Evolutionary conservation across 2,888 invertebrate species (phyloP).

Genomic region (Tupiocoris notatus): DNA sequence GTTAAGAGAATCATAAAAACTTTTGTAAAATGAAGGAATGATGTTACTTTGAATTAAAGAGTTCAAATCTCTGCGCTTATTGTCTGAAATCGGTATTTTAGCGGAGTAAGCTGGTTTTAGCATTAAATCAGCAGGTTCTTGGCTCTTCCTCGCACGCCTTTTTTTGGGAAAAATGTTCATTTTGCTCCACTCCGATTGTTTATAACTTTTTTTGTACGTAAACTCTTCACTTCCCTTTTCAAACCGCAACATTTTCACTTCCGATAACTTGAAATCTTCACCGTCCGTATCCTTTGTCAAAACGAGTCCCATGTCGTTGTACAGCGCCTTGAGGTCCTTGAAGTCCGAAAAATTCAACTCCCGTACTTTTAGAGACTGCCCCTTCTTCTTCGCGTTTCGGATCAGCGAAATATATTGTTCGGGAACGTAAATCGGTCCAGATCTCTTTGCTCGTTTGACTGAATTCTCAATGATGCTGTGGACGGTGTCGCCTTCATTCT

Average conservation of each 20-base stretch:
- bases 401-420: slow-evolving; percentile 49
- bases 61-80: slow-evolving; percentile 35
- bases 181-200: slow-evolving; percentile 37
- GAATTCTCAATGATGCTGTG: slow-evolving; percentile 47
- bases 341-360: slow-evolving; percentile 50
- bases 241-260: slow-evolving; percentile 43
- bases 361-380: no score
- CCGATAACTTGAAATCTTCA: slow-evolving; percentile 18
- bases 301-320: slow-evolving; percentile 41
- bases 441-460: slow-evolving; percentile 45
- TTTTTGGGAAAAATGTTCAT: slow-evolving; percentile 40
- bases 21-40: slow-evolving; percentile 26
- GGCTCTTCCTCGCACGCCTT: slow-evolving; percentile 28
- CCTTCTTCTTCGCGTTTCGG: slow-evolving; percentile 50
- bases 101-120: slow-evolving; percentile 37
- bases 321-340: slow-evolving; percentile 49
- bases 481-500: slow-evolving; percentile 48
- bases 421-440: slow-evolving; percentile 48
- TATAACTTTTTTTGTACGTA: slow-evolving; percentile 41
- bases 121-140: slow-evolving; percentile 25
- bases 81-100: slow-evolving; percentile 38
- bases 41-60: slow-evolving; percentile 21
- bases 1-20: no score
- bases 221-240: slow-evolving; percentile 41
- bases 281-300: slow-evolving; percentile 40